Evolutionary conservation across 2,113 vertebrate species (phyloP).

Genomic region (Pseudopodoces humilis): DNA sequence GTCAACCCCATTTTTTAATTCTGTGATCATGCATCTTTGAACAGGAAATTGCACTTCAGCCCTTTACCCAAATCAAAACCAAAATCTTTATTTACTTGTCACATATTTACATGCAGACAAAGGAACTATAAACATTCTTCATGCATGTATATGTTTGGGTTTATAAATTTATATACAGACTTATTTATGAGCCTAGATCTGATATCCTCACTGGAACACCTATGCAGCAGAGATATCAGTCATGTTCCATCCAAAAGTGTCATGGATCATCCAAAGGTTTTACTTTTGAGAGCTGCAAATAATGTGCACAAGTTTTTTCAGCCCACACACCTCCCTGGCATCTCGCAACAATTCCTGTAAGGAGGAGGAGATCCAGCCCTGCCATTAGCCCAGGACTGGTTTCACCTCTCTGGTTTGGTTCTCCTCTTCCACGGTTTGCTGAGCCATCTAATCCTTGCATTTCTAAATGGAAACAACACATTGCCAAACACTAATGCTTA

Average conservation of each 20-base stretch:
- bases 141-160: not conserved
- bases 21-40: not conserved
- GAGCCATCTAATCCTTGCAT: not conserved
- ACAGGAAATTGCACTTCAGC: not conserved
- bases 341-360: not conserved
- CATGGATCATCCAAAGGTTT: not conserved
- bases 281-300: not conserved
- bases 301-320: not conserved
- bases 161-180: not conserved
- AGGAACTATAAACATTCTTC: not conserved
- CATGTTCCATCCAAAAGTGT: not conserved
- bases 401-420: not conserved
- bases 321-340: not conserved
- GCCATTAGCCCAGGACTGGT: not conserved
- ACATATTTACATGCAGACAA: not conserved
- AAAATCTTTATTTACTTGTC: not conserved
- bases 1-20: not conserved
- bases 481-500: slow-evolving; percentile 8
- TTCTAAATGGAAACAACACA: slow-evolving; percentile 11
- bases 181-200: not conserved
- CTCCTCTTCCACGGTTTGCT: not conserved
- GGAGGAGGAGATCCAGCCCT: not conserved
- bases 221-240: not conserved
- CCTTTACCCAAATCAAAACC: not conserved
- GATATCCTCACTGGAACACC: not conserved